A percentile compares a stretch with the other conserved stretches of the same genome.
Evolutionary conservation across 2,888 invertebrate genomes (phyloP).

Genomic region (Ophonus ardosiacus): DNA sequence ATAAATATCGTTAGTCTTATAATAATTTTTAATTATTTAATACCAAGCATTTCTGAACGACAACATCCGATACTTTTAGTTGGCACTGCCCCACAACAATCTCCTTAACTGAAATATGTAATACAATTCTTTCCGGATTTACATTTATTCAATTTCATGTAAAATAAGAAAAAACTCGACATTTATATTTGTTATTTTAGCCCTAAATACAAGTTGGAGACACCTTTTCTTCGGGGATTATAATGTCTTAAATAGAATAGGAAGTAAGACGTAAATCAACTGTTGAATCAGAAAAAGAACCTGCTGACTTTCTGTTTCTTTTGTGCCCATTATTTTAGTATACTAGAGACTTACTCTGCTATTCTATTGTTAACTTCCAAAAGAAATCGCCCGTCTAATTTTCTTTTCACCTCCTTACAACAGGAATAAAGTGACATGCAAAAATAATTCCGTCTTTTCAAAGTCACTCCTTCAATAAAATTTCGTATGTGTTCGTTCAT

Average conservation of each 20-base stretch:
- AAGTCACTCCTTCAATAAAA: too few species aligned
- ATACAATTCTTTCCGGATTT: background rate
- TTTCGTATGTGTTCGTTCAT: too few species aligned
- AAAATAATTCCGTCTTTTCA: background rate
- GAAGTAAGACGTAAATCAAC: slow-evolving; percentile 10
- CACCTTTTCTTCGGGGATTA: background rate
- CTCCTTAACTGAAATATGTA: too few species aligned
- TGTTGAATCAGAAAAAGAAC: slow-evolving; percentile 31
- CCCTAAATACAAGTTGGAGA: background rate
- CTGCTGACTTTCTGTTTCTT: background rate
- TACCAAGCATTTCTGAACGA: too few species aligned
- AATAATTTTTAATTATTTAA: too few species aligned
- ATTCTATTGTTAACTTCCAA: background rate
- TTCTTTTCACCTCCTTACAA: background rate
- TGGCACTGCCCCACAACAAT: too few species aligned
- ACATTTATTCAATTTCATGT: background rate
- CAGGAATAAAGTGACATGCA: background rate
- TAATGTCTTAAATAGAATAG: background rate
- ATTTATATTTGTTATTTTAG: background rate
- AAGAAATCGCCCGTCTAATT: background rate
- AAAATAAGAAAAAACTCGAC: background rate
- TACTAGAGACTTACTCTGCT: slow-evolving; percentile 3
- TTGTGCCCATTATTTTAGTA: background rate
- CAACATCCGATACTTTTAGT: too few species aligned
- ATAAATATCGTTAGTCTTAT: too few species aligned